Evolutionary conservation across 2,888 invertebrate species (phyloP), one percentile per base, ranked within the genome.

Genomic region (Phytoseiulus persimilis): DNA sequence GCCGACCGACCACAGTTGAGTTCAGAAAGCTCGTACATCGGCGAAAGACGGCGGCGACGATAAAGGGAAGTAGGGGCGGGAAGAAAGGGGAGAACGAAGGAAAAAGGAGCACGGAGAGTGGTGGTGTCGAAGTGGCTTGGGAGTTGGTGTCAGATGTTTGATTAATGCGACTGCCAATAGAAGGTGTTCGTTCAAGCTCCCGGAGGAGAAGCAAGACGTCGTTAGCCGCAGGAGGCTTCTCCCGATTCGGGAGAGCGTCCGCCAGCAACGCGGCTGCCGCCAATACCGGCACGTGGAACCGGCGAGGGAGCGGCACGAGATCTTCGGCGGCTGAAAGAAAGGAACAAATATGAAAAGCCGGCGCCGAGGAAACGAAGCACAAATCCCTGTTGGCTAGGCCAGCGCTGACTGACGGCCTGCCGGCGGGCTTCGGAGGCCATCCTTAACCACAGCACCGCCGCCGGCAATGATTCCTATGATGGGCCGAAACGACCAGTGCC

Each of bases 131-230:
- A 65, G 65, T 65, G 65, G 65, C 65, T 65, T 65, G 65, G 33
- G 87, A 45, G 87, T 87, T n/a, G 33, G 39, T 87, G 87, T 87
- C 87, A 87, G 87, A 87, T 87, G 87, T 87, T 39, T 87, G 87
- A 87, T 87, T 87, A 87, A 87, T 87, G 87, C 87, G 87, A 87
- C 87, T 87, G 87, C 87, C 87, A 87, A 87, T 87, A 87, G 87
- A 87, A 87, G 87, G 87, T 87, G 87, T 87, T 87, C 33, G 45
- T n/a, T 45, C 87, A 33, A 87, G 33, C 87, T 87, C 87, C 87
- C 33, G 31, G 32, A 32, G 87, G 87, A 87, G 32, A 33, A 39
- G n/a, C 33, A 45, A 87, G 87, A 33, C 32, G 87, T 87, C 87
- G 87, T 87, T 87, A 87, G 87, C 33, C 33, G 87, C 87, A 87